These are phyloP conservation scores for Dinocampus coccinellae DNA, from an alignment of 2,888 invertebrate species.

Conservation along the genomic window DNA sequence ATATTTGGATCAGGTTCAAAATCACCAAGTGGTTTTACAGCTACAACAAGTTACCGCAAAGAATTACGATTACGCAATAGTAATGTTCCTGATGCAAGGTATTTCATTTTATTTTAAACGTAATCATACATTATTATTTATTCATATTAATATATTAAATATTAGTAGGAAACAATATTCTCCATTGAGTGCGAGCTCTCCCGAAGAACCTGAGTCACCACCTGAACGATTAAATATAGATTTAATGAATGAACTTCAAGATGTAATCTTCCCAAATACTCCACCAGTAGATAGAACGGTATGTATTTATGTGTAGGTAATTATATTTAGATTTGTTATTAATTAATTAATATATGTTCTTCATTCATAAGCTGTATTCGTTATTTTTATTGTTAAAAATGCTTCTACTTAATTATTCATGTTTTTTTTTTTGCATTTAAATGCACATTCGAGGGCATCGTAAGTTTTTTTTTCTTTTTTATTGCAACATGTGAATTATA, in stretches of 20 bases:
- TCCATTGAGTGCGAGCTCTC: constrained; percentile 72
- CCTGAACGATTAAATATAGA: constrained; percentile 71
- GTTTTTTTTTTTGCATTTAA: constrained; percentile 7
- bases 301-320: constrained; percentile 63
- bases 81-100: constrained; percentile 63
- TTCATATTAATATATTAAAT: neutral
- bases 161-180: constrained; percentile 68
- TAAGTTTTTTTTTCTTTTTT: neutral
- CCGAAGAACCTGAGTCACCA: constrained; percentile 70
- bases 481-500: neutral
- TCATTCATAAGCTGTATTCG: constrained; percentile 16
- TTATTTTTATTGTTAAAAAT: neutral
- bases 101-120: constrained; percentile 9
- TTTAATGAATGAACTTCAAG: constrained; percentile 78
- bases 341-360: constrained; percentile 6
- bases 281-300: constrained; percentile 78
- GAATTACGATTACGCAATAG: constrained; percentile 63
- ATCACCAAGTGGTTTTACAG: constrained; percentile 63
- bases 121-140: constrained; percentile 10
- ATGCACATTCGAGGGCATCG: neutral
- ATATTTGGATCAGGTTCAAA: constrained; percentile 66
- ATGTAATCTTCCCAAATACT: constrained; percentile 73
- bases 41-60: constrained; percentile 65
- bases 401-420: constrained; percentile 11
- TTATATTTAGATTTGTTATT: neutral